phyloP scores from a whole-genome alignment of 23 tunicate genomes.

The Aplidium turbinatum region DNA sequence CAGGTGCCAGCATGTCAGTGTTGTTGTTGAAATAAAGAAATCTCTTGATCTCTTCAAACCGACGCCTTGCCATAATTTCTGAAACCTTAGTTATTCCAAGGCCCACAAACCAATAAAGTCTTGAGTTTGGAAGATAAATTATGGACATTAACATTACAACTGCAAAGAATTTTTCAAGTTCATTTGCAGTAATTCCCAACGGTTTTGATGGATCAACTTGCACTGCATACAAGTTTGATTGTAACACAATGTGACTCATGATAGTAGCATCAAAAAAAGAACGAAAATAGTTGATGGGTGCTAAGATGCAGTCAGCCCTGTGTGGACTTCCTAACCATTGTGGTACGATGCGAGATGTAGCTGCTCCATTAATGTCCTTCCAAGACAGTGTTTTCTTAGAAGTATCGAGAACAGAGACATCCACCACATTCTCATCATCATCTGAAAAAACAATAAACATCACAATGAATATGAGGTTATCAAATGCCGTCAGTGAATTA shows the following conservation, averaged over 20 bases:
- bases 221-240: conserved; percentile 13
- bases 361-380: background rate
- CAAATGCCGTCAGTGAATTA: no score
- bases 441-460: background rate
- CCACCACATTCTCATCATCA: conserved; percentile 4
- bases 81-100: background rate
- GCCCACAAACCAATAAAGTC: background rate
- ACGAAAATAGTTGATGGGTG: background rate
- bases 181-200: background rate
- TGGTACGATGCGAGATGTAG: conserved; percentile 8
- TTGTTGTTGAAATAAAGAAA: conserved; percentile 4
- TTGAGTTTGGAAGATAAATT: background rate
- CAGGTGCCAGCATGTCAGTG: background rate
- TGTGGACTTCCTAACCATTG: background rate
- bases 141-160: background rate
- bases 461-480: background rate
- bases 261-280: background rate
- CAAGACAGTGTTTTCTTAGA: background rate
- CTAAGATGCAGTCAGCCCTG: background rate
- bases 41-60: conserved; percentile 6
- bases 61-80: background rate
- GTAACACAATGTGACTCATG: background rate
- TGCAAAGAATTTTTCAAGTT: conserved; percentile 15
- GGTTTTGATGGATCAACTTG: conserved; percentile 16
- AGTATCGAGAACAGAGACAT: background rate